Evolutionary conservation across 2,888 invertebrate species (phyloP).

Genomic region (Tetheella fluctuosa): DNA sequence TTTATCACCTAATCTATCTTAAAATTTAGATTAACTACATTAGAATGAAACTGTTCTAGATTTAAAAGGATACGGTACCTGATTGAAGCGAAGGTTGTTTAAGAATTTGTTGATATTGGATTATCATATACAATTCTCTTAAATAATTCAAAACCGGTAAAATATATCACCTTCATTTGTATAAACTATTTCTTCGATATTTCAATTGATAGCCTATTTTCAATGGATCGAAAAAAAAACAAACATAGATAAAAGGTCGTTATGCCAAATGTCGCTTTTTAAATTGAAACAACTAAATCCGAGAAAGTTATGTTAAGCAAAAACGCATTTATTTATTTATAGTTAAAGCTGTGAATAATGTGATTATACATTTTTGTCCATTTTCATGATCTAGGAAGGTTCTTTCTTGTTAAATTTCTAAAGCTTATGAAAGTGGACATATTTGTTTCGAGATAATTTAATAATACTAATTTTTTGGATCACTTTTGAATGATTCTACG

Average conservation of each 20-base stretch:
- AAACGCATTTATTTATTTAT: too few species aligned
- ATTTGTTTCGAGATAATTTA: background rate
- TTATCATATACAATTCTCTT: too few species aligned
- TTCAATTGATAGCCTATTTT: too few species aligned
- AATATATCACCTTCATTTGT: background rate
- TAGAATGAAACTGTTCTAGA: background rate
- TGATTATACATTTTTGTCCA: conserved; percentile 26
- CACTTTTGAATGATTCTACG: background rate
- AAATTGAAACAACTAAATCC: too few species aligned
- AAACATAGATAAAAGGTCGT: too few species aligned
- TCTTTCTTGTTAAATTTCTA: background rate
- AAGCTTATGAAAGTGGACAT: conserved; percentile 52
- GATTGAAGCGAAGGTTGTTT: background rate
- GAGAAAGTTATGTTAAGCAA: too few species aligned
- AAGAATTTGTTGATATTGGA: too few species aligned
- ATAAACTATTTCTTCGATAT: too few species aligned
- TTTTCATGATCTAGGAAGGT: conserved; percentile 55
- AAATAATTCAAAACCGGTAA: background rate
- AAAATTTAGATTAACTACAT: background rate
- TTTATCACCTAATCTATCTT: too few species aligned
- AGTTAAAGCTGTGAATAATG: too few species aligned
- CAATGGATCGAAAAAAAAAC: too few species aligned
- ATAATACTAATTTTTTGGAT: background rate
- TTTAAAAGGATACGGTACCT: background rate
- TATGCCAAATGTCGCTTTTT: too few species aligned